Percentiles rank a stretch among this genome's conserved stretches.
These are phyloP conservation scores for Myotis vivesi DNA, from an alignment of 2,797 vertebrate genomes.

Conservation along the genomic window DNA sequence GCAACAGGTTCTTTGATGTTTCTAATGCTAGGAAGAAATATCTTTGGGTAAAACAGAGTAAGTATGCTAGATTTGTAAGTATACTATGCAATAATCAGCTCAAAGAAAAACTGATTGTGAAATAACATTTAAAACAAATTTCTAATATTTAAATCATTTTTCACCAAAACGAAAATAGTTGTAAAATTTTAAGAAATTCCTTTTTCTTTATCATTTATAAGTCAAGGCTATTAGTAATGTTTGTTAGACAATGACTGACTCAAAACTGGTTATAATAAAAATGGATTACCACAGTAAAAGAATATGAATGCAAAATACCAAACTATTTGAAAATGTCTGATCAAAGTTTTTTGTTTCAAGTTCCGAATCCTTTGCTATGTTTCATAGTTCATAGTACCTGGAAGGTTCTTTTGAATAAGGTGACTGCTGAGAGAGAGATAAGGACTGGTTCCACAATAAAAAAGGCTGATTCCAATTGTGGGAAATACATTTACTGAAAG, in stretches of 20 bases:
- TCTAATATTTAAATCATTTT: slow-evolving; percentile 33
- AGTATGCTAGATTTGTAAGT: background rate
- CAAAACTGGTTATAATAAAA: slow-evolving; percentile 42
- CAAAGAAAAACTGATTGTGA: background rate
- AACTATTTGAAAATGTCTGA: background rate
- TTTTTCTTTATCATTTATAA: background rate
- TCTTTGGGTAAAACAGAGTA: background rate
- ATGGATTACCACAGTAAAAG: background rate
- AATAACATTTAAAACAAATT: background rate
- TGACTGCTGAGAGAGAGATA: background rate
- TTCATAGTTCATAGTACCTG: background rate
- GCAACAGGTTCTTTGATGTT: background rate
- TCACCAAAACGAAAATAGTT: slow-evolving; percentile 10
- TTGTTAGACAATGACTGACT: background rate
- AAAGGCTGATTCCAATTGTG: slow-evolving; percentile 63
- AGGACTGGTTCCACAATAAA: background rate
- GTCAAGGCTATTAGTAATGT: slow-evolving; percentile 5
- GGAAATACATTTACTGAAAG: slow-evolving; percentile 62
- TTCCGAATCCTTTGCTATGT: background rate
- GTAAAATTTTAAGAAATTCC: background rate
- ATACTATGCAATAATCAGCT: background rate
- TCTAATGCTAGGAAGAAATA: background rate
- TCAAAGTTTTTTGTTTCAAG: background rate
- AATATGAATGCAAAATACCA: slow-evolving; percentile 14
- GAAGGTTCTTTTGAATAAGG: slow-evolving; percentile 38